These are phyloP conservation scores for Sminthurides bifidus DNA, from an alignment of 1,140 invertebrate genomes.

Conservation along the genomic window DNA sequence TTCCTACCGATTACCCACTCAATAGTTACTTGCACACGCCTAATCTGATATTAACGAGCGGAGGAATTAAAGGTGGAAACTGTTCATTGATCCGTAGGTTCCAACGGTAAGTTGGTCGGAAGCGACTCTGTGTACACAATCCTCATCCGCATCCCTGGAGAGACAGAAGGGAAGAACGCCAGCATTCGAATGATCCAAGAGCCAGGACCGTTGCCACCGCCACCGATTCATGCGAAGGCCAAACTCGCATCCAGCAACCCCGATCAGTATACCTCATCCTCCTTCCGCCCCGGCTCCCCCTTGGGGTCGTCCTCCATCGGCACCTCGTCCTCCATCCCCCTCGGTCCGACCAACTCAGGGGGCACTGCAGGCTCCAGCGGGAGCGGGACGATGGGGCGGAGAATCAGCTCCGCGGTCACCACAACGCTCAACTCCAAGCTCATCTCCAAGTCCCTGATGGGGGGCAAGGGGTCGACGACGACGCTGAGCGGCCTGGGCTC, in stretches of 20 bases:
- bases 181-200: conserved; percentile 29
- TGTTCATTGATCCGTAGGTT: too few relatives aligned
- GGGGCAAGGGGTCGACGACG: conserved; percentile 45
- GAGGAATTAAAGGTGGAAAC: too few relatives aligned
- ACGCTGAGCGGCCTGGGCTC: conserved; percentile 45
- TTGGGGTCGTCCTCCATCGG: conserved; percentile 29
- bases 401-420: conserved; percentile 50
- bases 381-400: conserved; percentile 40
- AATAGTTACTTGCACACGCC: too few relatives aligned
- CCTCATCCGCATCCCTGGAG: conserved; percentile 63
- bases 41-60: too few relatives aligned
- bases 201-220: conserved; percentile 30
- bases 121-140: conserved; percentile 67
- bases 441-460: conserved; percentile 54
- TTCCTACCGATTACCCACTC: too few relatives aligned
- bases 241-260: conserved; percentile 26
- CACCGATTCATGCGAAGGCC: conserved; percentile 26
- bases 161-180: conserved; percentile 31
- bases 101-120: conserved; percentile 28
- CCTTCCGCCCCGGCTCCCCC: conserved; percentile 29
- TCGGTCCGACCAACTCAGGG: conserved; percentile 7
- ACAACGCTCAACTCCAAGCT: conserved; percentile 66
- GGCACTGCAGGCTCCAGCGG: conserved; percentile 31
- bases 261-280: conserved; percentile 49
- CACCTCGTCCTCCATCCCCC: conserved; percentile 1